Evolutionary conservation across 2,113 vertebrate genomes (phyloP), one percentile per base, ranked within the genome.

Genomic region (Semicossyphus pulcher): DNA sequence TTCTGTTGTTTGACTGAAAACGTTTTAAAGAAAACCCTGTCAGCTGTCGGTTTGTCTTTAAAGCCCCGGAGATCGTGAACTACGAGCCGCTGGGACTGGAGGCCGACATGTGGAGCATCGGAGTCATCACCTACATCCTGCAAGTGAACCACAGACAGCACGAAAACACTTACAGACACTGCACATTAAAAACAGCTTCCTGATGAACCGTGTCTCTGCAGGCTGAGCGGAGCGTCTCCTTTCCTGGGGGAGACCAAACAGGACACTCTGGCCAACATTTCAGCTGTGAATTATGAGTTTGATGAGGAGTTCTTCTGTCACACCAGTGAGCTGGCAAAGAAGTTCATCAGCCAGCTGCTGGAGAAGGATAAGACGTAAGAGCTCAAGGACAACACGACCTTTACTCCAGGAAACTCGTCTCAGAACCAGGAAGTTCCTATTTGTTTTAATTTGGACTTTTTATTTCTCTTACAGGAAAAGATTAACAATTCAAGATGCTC

Each of bases 101-200:
- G 59, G 96, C 96, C 4, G 97, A 99, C 89, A 98, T 99, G 96
- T 99, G 97, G 97, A 99, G 96, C 88, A 96, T 99, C 12, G 98
- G 98, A 10, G 97, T 99, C 78, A 99, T 99, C 91, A 99, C 97
- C 69, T 99, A 99, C 84, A 99, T 99, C 86, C 92, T 99, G 98
- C 95, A 92, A 99, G 97, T 96, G 16, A 71, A 42, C 26, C 48
- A 10, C 23, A 0, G 1, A 16, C 3, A 16, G 8, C 26, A 29
- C 1, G 3, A 5, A 21, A 2, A 21, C 14, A 15, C 29, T 8
- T 12, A n/a, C 8, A 28, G 14, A 41, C 2, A 8, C 16, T 10
- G 0, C 0, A 23, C 47, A 23, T 52, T 4, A 23, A 1, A 16
- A 21, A 14, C 39, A 41, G 39, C 20, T 23, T 9, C 11, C 3